Base-by-base conservation (phyloP, 2,113 vertebrate species). In the Taxidea taxus region DNA sequence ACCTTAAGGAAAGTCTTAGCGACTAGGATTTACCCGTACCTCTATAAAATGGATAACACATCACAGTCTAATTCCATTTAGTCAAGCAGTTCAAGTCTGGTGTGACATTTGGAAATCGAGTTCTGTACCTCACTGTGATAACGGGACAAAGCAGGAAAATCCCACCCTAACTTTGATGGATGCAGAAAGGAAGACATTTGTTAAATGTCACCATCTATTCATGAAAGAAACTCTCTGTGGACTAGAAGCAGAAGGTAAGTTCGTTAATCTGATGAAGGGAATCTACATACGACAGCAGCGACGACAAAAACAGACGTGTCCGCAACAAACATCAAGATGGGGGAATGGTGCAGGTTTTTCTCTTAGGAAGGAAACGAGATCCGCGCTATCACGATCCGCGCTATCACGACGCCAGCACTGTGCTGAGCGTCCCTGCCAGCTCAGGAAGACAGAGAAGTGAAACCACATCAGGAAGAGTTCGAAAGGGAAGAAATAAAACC, bases 311-410 rank as follows among this genome's bases (percentile, higher is more conserved):
- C 11, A 10, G 51, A 75, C 34, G 25, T 0, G 16, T 27, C 18
- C 4, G 10, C 9, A 6, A 64, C 60, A 29, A n/a, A 42, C 12
- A 2, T 21, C 1, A 21, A 37, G 25, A 2, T 0, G 34, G 25
- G 0, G 15, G 49, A 2, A 20, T 0, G 20, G 29, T 7, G 31
- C 9, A 1, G 1, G 72, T 72, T 29, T 25, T 27, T 21, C 44
- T 44, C n/a, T 62, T 62, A 25, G 84, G 78, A 31, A 25, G 13
- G 44, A 56, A 29, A 51, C 8, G 2, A 7, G 39, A 5, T 4
- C 7, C 14, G 44, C 14, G 0, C 3, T 0, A 1, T 3, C 5
- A 23, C n/a, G n/a, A n/a, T n/a, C n/a, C n/a, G n/a, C n/a, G n/a
- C n/a, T n/a, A n/a, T n/a, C n/a, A n/a, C n/a, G n/a, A n/a, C n/a